phyloP scores from a whole-genome alignment of 2,888 invertebrate genomes.

The Tineola bisselliella region DNA sequence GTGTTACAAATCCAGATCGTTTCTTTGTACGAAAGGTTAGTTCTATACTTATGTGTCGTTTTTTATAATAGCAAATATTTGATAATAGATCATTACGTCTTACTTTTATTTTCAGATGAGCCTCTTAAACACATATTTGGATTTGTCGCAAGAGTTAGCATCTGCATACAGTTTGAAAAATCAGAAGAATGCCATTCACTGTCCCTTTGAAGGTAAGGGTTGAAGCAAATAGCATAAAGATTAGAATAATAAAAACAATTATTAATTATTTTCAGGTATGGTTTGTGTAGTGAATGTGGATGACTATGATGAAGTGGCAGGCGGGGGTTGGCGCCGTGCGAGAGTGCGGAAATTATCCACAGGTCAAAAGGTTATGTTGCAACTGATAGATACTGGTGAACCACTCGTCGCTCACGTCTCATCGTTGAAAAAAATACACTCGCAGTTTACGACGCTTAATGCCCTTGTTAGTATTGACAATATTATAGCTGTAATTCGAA shows the following conservation, averaged over 20 bases:
- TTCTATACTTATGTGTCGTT: neutral
- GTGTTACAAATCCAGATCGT: constrained; percentile 70
- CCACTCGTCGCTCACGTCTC: constrained; percentile 53
- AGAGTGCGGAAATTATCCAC: constrained; percentile 52
- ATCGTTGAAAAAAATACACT: constrained; percentile 55
- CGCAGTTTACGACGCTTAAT: constrained; percentile 50
- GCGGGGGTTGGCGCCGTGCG: constrained; percentile 68
- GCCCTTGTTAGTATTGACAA: constrained; percentile 46
- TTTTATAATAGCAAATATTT: neutral
- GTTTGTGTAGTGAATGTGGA: constrained; percentile 37
- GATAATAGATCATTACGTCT: no score
- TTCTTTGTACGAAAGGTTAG: constrained; percentile 75
- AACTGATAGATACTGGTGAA: constrained; percentile 73
- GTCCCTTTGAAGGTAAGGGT: constrained; percentile 29
- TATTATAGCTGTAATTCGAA: no score
- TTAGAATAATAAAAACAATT: neutral
- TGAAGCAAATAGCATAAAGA: no score
- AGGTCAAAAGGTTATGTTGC: constrained; percentile 59
- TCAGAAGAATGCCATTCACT: constrained; percentile 38
- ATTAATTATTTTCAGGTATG: constrained; percentile 29
- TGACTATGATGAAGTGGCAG: constrained; percentile 18
- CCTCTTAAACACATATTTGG: constrained; percentile 38
- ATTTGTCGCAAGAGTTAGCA: constrained; percentile 54
- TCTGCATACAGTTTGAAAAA: constrained; percentile 37
- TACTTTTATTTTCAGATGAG: constrained; percentile 23